A percentile compares a stretch with the other conserved stretches of the same genome.
These are phyloP conservation scores for Furcifer pardalis DNA, from an alignment of 2,797 vertebrate species.

Conservation along the genomic window DNA sequence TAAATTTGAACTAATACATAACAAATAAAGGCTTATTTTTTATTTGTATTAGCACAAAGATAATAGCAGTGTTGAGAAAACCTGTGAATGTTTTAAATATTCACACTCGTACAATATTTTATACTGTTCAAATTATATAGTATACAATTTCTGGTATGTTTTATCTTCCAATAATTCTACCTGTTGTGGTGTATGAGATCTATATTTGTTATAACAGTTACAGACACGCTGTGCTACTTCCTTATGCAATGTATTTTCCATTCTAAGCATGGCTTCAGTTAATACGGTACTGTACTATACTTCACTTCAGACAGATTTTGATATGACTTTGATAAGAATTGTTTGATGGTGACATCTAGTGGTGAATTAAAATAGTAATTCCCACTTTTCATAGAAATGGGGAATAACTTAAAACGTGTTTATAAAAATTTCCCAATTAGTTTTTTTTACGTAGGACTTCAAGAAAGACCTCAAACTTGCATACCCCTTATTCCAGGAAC, in stretches of 20 bases:
- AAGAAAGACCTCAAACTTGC: no score
- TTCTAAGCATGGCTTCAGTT: neutral
- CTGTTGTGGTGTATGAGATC: neutral
- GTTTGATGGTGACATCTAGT: neutral
- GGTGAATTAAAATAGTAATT: neutral
- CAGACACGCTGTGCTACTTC: neutral
- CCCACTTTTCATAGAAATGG: neutral
- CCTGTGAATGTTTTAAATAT: neutral
- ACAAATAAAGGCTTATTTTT: no score
- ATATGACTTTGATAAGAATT: neutral
- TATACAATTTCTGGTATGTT: neutral
- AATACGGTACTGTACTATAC: neutral
- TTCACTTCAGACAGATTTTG: neutral
- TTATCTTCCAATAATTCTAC: neutral
- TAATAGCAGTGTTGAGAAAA: no score
- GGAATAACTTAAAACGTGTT: neutral
- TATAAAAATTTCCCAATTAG: no score
- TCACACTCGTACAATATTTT: neutral
- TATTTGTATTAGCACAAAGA: neutral
- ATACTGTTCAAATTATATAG: neutral
- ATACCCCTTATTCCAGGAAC: no score
- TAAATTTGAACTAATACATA: no score
- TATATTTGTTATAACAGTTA: neutral
- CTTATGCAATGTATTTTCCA: neutral
- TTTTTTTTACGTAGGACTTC: no score